These are phyloP conservation scores for Zoanthus solanderi DNA, from an alignment of 92 coral and sea anemone genomes.

Conservation along the genomic window DNA sequence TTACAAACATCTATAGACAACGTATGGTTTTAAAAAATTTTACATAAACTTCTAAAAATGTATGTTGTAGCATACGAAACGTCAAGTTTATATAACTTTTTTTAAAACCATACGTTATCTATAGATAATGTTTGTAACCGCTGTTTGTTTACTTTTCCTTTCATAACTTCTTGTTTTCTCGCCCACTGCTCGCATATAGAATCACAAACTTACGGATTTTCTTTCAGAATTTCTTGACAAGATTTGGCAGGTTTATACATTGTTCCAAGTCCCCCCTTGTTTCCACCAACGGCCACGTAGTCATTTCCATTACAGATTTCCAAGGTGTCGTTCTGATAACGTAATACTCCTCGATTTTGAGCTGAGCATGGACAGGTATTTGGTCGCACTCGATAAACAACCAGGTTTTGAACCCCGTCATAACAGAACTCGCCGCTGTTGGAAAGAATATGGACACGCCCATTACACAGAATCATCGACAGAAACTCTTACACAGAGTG, in stretches of 20 bases:
- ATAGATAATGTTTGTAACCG: too few relatives aligned
- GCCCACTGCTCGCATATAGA: too few relatives aligned
- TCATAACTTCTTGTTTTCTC: too few relatives aligned
- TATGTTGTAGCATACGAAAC: too few relatives aligned
- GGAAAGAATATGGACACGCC: neutral
- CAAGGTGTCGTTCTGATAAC: conserved; percentile 46
- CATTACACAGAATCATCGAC: neutral
- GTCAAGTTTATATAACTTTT: too few relatives aligned
- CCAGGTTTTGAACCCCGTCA: neutral
- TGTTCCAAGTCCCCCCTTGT: neutral
- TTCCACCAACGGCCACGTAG: conserved; percentile 48
- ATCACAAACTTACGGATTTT: conserved; percentile 7
- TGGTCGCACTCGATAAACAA: conserved; percentile 49
- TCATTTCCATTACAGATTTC: conserved; percentile 55
- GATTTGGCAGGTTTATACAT: neutral
- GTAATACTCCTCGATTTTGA: conserved; percentile 47
- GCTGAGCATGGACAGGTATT: conserved; percentile 46
- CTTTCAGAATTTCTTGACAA: conserved; percentile 8
- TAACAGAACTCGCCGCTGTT: neutral
- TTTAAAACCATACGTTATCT: too few relatives aligned
- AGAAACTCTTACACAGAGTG: too few relatives aligned
- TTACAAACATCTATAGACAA: too few relatives aligned
- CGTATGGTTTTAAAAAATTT: too few relatives aligned
- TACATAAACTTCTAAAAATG: too few relatives aligned
- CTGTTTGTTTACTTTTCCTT: too few relatives aligned